phyloP scores from a whole-genome alignment of 2,113 vertebrate species.

The Brachypodius melanocephalos region DNA sequence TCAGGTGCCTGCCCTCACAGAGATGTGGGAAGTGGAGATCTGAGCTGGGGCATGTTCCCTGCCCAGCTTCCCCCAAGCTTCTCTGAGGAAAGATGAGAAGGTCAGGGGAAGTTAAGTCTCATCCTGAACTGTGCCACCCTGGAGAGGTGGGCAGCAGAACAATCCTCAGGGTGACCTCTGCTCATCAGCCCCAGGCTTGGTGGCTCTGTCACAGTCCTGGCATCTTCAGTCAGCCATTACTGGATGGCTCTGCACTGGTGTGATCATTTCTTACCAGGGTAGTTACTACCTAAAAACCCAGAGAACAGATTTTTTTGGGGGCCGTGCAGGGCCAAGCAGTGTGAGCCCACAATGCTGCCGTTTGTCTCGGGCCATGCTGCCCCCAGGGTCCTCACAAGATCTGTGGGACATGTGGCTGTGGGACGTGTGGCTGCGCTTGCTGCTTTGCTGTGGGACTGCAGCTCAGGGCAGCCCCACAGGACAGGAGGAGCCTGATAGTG shows the following conservation, averaged over 20 bases:
- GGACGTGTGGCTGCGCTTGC: background rate
- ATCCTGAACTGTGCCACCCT: background rate
- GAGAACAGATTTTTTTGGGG: rapidly evolving
- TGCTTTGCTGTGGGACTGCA: background rate
- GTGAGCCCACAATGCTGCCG: background rate
- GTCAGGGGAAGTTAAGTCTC: background rate
- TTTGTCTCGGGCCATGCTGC: rapidly evolving
- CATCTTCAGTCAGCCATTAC: background rate
- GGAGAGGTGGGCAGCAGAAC: background rate
- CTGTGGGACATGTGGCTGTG: background rate
- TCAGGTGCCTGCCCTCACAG: background rate
- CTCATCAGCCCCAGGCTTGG: background rate
- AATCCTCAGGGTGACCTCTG: background rate
- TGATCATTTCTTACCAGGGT: background rate
- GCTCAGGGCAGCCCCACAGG: background rate
- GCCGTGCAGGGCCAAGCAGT: background rate
- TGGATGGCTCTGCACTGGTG: background rate
- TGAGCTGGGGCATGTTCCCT: background rate
- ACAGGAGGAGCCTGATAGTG: background rate
- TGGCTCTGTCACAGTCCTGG: background rate
- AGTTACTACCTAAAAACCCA: background rate
- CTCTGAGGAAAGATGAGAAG: background rate
- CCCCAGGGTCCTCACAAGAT: rapidly evolving
- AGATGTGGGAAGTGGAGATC: background rate
- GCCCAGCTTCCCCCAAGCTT: background rate